Conservation (phyloP, 1,140 invertebrate species). For the Apis cerana region DNA sequence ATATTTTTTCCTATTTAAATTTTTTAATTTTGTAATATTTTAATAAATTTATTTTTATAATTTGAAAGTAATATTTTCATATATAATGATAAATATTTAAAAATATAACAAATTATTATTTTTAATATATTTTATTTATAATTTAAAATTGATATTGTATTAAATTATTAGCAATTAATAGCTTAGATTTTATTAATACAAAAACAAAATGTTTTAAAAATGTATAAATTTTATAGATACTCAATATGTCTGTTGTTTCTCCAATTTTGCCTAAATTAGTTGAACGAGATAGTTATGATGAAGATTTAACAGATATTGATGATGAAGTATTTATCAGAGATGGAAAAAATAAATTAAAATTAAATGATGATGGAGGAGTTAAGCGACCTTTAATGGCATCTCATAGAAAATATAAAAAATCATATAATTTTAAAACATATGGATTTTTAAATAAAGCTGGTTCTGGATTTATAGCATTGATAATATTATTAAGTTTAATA, state of each 20-base stretch:
- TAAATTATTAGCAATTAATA: not conserved
- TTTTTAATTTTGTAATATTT: not conserved
- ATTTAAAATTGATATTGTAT: not conserved
- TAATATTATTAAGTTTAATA: constrained; percentile 83
- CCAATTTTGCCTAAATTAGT: constrained; percentile 70
- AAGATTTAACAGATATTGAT: constrained; percentile 86
- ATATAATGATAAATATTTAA: not conserved
- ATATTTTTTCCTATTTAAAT: not conserved
- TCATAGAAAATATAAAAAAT: constrained; percentile 82
- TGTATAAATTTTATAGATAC: constrained; percentile 19
- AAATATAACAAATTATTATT: not conserved
- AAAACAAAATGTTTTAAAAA: not conserved
- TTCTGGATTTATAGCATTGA: constrained; percentile 83
- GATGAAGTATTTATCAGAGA: constrained; percentile 90
- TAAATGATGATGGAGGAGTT: constrained; percentile 86
- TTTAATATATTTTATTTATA: not conserved
- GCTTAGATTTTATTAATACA: not conserved
- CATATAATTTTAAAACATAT: constrained; percentile 78
- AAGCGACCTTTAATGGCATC: constrained; percentile 89
- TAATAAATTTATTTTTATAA: no score
- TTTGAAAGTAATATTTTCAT: no score
- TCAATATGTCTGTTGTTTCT: constrained; percentile 59
- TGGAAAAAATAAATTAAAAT: constrained; percentile 84
- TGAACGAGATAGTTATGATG: constrained; percentile 81
- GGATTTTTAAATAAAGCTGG: constrained; percentile 82